Evolutionary conservation across 2,888 invertebrate species (phyloP), one percentile per base, ranked within the genome.

Genomic region (Caenorhabditis drosophilae): DNA sequence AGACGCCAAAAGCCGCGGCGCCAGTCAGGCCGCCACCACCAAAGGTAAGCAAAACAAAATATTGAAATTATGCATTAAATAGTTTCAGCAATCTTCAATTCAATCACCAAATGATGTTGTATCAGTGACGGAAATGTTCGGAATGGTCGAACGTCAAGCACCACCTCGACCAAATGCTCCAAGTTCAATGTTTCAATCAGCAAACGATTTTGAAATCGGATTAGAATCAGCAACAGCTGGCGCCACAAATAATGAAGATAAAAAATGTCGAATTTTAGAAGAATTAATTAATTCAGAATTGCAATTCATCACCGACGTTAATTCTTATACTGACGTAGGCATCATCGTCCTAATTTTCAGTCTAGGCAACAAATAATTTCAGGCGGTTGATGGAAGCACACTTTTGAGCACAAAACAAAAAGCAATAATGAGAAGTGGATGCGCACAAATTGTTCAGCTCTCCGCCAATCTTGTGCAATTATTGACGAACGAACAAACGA

Each of bases 21-120:
- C 73, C 73, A 4, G 63, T 67, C 0, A 47, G 73, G n/a, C 73
- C 73, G 16, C 73, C 73, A 6, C 73, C 73, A 4, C 73, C 73
- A 2, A 73, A 73, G 49, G 55, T 58, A 25, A 27, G 35, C n/a
- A 18, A 23, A 9, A 20, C 6, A 18, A 23, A 36, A 44, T n/a
- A 26, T 40, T 16, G n/a, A n/a, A 44, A 44, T 44, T 18, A 11
- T 20, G 40, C 6, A 42, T 7, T 9, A n/a, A 25, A 25, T 50
- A 15, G 26, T 49, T 38, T n/a, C 55, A 55, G 55, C 63, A 63
- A 38, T 38, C 54, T 18, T 57, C 56, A 2, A 18, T 57, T 18
- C 48, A 48, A 18, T 66, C 62, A 7, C 60, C 58, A 15, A 38
- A 58, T 15, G 62, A 68, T 11, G 45, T 55, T 3, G 44, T 53